Evolutionary conservation across 2,888 invertebrate species (phyloP), one percentile per base, ranked within the genome.

Genomic region (Acrobeloides nanus): DNA sequence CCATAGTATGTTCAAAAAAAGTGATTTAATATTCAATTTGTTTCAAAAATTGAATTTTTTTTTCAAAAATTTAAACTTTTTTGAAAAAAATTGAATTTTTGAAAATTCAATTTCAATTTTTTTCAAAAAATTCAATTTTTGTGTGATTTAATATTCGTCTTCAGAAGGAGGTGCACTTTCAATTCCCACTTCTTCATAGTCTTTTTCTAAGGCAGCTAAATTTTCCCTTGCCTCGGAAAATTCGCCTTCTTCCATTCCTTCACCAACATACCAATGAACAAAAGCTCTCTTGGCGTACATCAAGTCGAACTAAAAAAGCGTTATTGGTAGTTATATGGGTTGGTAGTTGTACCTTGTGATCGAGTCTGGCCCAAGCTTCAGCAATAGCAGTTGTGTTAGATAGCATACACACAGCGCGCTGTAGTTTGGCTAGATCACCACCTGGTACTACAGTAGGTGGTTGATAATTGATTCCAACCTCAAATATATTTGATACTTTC

Each of bases 351-450:
- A 84, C 67, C 74, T 89, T 89, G 64, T 81, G 81, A 64, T 82
- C 81, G 20, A 89, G 76, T 46, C 84, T 81, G 50, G 83, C 83
- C 84, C 88, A 89, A 38, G 88, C 88, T 69, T 86, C 84, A 12
- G 84, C 84, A 68, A 89, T 87, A 60, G 88, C 87, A 10, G 88
- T 90, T 4, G 89, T 89, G 77, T 90, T 90, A 69, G 85, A 84
- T n/a, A 89, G 79, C 84, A 88, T 87, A 52, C 85, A 84, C 1
- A 86, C 84, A 25, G 87, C 85, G 56, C 86, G 80, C 34, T 71
- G 73, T 3, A 78, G 77, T 62, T 78, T 78, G 39, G 79, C 77
- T 51, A 89, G 84, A 61, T 90, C 89, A 35, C 89, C 89, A 17
- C 89, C 89, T 12, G 89, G 89, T 42, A 90, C 89, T 20, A 88